phyloP scores from a whole-genome alignment of 2,113 vertebrate species.

The Atlantisia rogersi region DNA sequence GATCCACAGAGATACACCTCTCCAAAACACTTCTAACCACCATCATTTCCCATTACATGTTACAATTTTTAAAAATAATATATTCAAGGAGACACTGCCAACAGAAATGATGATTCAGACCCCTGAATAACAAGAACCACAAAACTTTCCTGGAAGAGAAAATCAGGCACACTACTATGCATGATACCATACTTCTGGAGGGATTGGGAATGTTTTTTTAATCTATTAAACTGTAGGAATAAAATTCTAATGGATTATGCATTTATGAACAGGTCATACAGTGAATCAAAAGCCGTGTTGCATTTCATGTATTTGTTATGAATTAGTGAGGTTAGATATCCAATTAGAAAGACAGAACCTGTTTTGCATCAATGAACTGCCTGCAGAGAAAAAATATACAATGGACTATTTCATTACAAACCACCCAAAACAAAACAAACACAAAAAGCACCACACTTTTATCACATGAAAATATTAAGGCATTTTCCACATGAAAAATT shows the following conservation, averaged over 20 bases:
- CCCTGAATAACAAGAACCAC: not conserved
- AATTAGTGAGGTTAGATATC: not conserved
- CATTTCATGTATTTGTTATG: not conserved
- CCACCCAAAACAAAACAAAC: not conserved
- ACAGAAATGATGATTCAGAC: not conserved
- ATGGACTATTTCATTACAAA: not conserved
- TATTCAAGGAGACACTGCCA: not conserved
- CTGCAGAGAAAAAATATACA: not conserved
- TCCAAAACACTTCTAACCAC: not conserved
- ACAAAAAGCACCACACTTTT: not conserved
- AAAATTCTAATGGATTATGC: not conserved
- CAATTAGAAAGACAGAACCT: not conserved
- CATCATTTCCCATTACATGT: not conserved
- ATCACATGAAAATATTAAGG: not conserved
- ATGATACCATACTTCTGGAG: not conserved
- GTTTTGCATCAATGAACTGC: not conserved
- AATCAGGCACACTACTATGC: not conserved
- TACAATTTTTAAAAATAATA: not conserved
- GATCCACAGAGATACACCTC: not conserved
- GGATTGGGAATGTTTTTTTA: not conserved
- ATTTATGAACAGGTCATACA: not conserved
- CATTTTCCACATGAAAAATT: not conserved
- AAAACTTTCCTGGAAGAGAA: not conserved
- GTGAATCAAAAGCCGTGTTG: not conserved
- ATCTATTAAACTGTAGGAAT: not conserved